A percentile compares a stretch with the other conserved stretches of the same genome.
These are phyloP conservation scores for Euborellia annulipes DNA, from an alignment of 1,140 invertebrate species.

Conservation along the genomic window DNA sequence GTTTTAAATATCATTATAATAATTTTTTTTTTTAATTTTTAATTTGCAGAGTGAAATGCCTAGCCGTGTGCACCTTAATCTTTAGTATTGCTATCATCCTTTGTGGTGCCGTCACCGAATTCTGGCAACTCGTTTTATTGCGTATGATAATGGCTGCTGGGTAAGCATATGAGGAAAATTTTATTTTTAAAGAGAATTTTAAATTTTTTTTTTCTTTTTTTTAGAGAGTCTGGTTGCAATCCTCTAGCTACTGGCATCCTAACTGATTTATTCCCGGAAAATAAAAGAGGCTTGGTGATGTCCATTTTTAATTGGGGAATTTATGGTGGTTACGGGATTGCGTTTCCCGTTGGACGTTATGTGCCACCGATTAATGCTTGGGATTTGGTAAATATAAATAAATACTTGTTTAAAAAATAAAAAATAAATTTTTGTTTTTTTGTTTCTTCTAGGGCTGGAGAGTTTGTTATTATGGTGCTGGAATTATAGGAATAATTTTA, in stretches of 20 bases:
- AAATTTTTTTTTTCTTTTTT: too few species aligned
- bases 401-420: too few species aligned
- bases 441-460: slow-evolving; percentile 59
- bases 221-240: slow-evolving; percentile 79
- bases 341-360: slow-evolving; percentile 80
- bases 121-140: slow-evolving; percentile 78
- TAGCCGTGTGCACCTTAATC: slow-evolving; percentile 58
- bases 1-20: background rate
- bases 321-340: slow-evolving; percentile 83
- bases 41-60: slow-evolving; percentile 45
- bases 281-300: slow-evolving; percentile 71
- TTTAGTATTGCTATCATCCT: slow-evolving; percentile 69
- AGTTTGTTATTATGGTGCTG: slow-evolving; percentile 68
- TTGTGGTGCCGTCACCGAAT: slow-evolving; percentile 66
- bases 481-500: slow-evolving; percentile 61
- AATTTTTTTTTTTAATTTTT: slow-evolving; percentile 7
- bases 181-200: too few species aligned
- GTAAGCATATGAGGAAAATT: too few species aligned
- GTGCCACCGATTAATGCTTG: slow-evolving; percentile 61
- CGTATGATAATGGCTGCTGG: slow-evolving; percentile 75
- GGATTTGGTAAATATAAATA: slow-evolving; percentile 38
- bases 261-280: slow-evolving; percentile 67
- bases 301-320: slow-evolving; percentile 94
- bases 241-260: slow-evolving; percentile 74
- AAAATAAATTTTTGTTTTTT: background rate